Evolutionary conservation across 2,113 vertebrate genomes (phyloP).

Genomic region (Emydura subglobosa): DNA sequence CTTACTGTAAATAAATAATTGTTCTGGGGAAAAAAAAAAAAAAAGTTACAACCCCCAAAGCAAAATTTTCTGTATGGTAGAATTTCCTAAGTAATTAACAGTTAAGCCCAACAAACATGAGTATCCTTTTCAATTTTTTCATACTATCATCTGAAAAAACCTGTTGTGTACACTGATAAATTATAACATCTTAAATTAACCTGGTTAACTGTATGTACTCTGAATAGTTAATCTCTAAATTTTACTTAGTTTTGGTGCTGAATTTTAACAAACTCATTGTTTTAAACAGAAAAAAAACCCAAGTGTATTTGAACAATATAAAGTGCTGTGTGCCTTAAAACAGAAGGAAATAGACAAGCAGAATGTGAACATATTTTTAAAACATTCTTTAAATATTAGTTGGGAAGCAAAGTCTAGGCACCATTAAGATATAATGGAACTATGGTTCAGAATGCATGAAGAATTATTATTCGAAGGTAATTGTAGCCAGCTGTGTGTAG

Average conservation of each 20-base stretch:
- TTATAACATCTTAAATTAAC: not conserved
- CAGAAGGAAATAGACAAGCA: not conserved
- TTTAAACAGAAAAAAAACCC: not conserved
- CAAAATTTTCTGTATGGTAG: not conserved
- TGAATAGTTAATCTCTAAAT: not conserved
- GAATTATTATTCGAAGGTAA: not conserved
- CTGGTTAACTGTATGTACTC: not conserved
- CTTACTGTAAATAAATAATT: not conserved
- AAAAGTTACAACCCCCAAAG: not conserved
- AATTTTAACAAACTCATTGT: not conserved
- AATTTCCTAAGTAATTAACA: not conserved
- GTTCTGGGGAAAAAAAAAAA: not conserved
- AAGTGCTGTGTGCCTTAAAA: not conserved
- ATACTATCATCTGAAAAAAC: not conserved
- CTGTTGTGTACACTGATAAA: not conserved
- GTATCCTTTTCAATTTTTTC: not conserved
- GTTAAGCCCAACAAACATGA: not conserved
- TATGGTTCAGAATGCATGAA: not conserved
- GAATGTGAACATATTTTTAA: not conserved
- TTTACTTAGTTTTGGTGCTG: not conserved
- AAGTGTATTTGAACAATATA: not conserved
- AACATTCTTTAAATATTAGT: not conserved
- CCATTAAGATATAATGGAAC: not conserved
- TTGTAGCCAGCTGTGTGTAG: not conserved
- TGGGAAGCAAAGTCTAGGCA: not conserved